Evolutionary conservation across 2,797 vertebrate genomes (phyloP).

Genomic region (Odontamblyopus rebecca): DNA sequence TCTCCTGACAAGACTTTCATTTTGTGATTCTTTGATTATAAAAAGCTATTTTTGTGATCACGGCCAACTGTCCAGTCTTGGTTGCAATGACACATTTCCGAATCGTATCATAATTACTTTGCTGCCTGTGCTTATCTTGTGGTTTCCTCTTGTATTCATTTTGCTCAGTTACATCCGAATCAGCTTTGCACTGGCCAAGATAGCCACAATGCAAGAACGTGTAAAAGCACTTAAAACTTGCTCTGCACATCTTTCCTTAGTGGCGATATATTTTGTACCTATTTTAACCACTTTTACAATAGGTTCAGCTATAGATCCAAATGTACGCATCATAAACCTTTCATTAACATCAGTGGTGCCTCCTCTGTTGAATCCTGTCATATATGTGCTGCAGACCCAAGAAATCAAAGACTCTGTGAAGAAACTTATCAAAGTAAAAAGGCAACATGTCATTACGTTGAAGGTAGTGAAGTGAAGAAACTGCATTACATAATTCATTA

Average conservation of each 20-base stretch:
- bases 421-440: constrained; percentile 29
- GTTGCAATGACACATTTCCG: constrained; percentile 54
- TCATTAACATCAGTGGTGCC: constrained; percentile 44
- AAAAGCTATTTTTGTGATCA: constrained; percentile 70
- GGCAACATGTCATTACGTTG: not conserved
- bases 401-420: constrained; percentile 64
- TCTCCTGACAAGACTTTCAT: constrained; percentile 59
- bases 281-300: constrained; percentile 53
- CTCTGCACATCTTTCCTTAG: constrained; percentile 57
- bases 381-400: constrained; percentile 71
- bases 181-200: constrained; percentile 43
- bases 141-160: constrained; percentile 64
- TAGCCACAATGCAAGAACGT: constrained; percentile 44
- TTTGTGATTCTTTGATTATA: constrained; percentile 55
- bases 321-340: constrained; percentile 45
- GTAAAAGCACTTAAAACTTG: constrained; percentile 70
- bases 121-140: constrained; percentile 41
- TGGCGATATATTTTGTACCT: constrained; percentile 68
- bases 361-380: constrained; percentile 68
- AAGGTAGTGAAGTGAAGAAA: not conserved
- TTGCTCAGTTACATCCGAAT: constrained; percentile 60
- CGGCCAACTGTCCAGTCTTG: constrained; percentile 55
- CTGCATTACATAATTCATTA: not conserved
- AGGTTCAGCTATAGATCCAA: constrained; percentile 45
- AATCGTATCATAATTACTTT: constrained; percentile 17